These are phyloP conservation scores for Eupithecia insigniata DNA, from an alignment of 2,888 invertebrate species.

Conservation along the genomic window DNA sequence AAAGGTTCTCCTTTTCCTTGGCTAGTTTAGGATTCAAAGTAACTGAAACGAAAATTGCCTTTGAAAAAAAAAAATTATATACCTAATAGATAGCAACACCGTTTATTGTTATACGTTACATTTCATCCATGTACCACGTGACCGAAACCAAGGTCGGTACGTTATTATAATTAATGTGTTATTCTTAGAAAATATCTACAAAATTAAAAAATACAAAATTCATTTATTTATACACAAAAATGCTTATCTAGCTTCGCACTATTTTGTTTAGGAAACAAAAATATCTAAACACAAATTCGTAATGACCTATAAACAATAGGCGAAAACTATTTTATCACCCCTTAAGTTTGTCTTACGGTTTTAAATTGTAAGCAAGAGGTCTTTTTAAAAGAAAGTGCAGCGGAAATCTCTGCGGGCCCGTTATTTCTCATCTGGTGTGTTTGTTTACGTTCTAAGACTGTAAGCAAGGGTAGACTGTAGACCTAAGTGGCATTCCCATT, in stretches of 20 bases:
- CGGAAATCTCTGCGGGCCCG: slow-evolving; percentile 13
- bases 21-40: too few species aligned
- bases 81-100: too few species aligned
- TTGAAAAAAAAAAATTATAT: too few species aligned
- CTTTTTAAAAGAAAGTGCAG: neutral
- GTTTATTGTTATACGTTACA: neutral
- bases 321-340: neutral
- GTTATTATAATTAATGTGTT: neutral
- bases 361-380: neutral
- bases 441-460: slow-evolving; percentile 14
- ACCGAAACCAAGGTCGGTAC: neutral
- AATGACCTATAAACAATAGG: neutral
- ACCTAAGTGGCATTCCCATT: neutral
- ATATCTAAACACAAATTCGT: neutral
- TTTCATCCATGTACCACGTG: neutral
- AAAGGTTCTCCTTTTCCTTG: too few species aligned
- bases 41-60: too few species aligned
- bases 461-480: slow-evolving; percentile 2
- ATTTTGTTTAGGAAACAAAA: neutral
- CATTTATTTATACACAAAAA: too few species aligned
- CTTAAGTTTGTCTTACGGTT: neutral
- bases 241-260: neutral
- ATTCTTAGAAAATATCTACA: neutral
- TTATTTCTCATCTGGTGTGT: slow-evolving; percentile 28
- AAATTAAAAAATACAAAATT: too few species aligned